Base-by-base conservation (phyloP, 2,113 vertebrate species). In the Microcebus jonahi region DNA sequence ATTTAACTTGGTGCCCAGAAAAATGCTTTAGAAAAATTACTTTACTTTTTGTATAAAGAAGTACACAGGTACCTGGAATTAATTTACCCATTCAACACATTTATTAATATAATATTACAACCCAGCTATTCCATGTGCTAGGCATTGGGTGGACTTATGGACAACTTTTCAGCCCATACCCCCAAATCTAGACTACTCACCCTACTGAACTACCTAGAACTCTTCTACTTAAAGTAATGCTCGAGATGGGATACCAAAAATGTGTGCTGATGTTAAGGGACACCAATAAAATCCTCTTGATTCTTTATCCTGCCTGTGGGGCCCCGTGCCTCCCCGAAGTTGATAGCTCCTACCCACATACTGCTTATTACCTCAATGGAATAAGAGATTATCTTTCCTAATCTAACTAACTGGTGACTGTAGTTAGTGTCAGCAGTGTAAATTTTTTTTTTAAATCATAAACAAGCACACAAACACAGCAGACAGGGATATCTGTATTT, bases 1-100 rank as follows among this genome's bases (percentile, higher is more conserved):
- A 90, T 67, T 93, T 83, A 82, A 91, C 59, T 95, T 71, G 76
- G 13, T 57, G 34, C 48, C 53, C 53, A 71, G 50, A 86, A 77
- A 90, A 77, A 17, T 68, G 15, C 11, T 53, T 55, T 61, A 76
- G 59, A 80, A 31, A 80, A 70, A 73, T 92, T 31, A 42, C 50
- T 75, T 87, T 81, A 53, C 12, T 39, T 57, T 86, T 45, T 86
- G 9, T 80, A 29, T 68, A 63, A 93, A 76, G 63, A 90, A 11
- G 50, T 76, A 90, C 29, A 45, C 50, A 21, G 25, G 25, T 83
- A 5, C 15, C 25, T 82, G 61, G 68, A 75, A 68, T 53, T 23
- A 67, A 76, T 83, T 91, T 34, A 80, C n/a, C 17, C 39, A 23
- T 83, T 59, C 61, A 29, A 57, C 7, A 71, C 15, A 55, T 71